Evolutionary conservation across 2,888 invertebrate genomes (phyloP).

Genomic region (Sisyra terminalis): DNA sequence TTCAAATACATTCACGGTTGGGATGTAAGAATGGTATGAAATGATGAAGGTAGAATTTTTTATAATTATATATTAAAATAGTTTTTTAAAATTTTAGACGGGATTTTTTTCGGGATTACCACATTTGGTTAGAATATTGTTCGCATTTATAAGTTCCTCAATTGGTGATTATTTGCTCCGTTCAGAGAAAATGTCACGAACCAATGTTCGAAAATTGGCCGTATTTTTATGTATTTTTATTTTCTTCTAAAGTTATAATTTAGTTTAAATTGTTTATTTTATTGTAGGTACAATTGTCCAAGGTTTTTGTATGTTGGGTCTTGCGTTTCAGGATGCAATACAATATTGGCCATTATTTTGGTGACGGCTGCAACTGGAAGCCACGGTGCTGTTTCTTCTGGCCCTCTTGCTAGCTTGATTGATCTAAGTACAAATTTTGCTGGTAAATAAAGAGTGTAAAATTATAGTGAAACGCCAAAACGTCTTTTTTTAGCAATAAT

Average conservation of each 20-base stretch:
- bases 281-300: constrained; percentile 36
- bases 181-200: constrained; percentile 36
- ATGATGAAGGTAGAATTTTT: too few species aligned
- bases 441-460: constrained; percentile 21
- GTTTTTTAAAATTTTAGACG: constrained; percentile 27
- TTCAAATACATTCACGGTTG: constrained; percentile 51
- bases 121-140: constrained; percentile 39
- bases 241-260: too few species aligned
- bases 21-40: constrained; percentile 47
- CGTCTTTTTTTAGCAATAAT: constrained; percentile 34
- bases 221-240: too few species aligned
- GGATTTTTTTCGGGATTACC: constrained; percentile 47
- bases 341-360: constrained; percentile 37
- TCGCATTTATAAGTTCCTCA: constrained; percentile 37
- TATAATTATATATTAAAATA: too few species aligned
- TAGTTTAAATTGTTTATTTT: too few species aligned
- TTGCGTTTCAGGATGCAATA: constrained; percentile 46
- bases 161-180: constrained; percentile 40
- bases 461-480: background rate
- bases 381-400: constrained; percentile 49
- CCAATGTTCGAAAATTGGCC: constrained; percentile 46
- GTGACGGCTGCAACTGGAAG: constrained; percentile 42
- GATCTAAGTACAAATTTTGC: constrained; percentile 49
- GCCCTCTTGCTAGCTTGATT: constrained; percentile 45
- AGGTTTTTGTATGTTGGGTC: constrained; percentile 38